A percentile compares a stretch with the other conserved stretches of the same genome.
phyloP scores from a whole-genome alignment of 1,140 invertebrate species.

The Anoplophora glabripennis region DNA sequence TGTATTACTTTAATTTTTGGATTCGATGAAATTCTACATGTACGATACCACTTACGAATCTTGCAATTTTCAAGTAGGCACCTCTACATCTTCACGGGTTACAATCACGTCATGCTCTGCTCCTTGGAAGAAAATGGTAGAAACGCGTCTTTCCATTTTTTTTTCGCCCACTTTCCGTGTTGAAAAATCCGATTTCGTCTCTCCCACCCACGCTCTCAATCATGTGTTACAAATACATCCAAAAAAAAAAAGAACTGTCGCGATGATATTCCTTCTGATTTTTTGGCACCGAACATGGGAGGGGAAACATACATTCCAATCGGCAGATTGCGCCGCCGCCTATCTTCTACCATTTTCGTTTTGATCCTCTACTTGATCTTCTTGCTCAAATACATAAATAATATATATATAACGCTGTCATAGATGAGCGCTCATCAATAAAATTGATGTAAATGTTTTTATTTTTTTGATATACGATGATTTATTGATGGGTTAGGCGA shows the following conservation, averaged over 20 bases:
- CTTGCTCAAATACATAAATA: constrained; percentile 17
- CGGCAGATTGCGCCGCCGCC: too few species aligned
- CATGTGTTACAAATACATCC: too few species aligned
- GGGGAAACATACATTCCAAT: too few species aligned
- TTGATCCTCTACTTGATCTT: constrained; percentile 13
- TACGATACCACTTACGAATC: constrained; percentile 27
- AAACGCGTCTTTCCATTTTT: too few species aligned
- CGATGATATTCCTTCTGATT: too few species aligned
- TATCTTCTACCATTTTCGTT: neutral
- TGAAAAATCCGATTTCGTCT: too few species aligned
- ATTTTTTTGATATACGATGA: constrained; percentile 9
- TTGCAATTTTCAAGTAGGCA: constrained; percentile 26
- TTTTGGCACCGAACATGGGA: too few species aligned
- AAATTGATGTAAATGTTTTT: constrained; percentile 13
- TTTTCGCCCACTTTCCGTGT: too few species aligned
- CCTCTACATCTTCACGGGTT: constrained; percentile 7
- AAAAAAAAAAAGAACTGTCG: too few species aligned
- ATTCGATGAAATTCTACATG: constrained; percentile 20
- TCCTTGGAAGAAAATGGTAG: constrained; percentile 3
- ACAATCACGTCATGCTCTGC: constrained; percentile 9
- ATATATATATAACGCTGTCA: neutral
- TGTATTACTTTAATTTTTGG: constrained; percentile 9
- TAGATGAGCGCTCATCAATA: constrained; percentile 18
- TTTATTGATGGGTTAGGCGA: constrained; percentile 24
- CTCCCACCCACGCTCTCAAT: too few species aligned